phyloP scores from a whole-genome alignment of 1,140 invertebrate species.

The Pseudomyrmex dendroicus region DNA sequence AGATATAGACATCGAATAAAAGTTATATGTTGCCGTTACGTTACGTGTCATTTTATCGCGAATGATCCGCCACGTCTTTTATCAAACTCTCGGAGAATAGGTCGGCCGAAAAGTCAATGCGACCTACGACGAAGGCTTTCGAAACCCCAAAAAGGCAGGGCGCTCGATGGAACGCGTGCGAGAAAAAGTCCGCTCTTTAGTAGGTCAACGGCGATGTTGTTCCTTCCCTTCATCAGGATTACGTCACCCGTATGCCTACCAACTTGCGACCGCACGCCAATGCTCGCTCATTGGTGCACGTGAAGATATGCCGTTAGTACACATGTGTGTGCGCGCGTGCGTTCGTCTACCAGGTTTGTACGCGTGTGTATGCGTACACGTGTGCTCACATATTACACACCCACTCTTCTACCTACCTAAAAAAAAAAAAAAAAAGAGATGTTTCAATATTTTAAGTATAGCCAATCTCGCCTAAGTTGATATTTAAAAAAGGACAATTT shows the following conservation, averaged over 20 bases:
- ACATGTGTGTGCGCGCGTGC: conserved; percentile 1
- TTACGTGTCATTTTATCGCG: too few relatives aligned
- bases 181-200: conserved; percentile 74
- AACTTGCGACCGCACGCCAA: conserved; percentile 67
- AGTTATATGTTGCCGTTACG: too few relatives aligned
- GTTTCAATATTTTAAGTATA: conserved; percentile 63
- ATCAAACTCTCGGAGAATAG: conserved; percentile 22
- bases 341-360: conserved; percentile 11
- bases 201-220: conserved; percentile 77
- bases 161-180: conserved; percentile 57
- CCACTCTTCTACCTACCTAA: conserved; percentile 69
- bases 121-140: conserved; percentile 21
- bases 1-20: too few relatives aligned
- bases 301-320: conserved; percentile 57
- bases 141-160: conserved; percentile 65
- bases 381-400: conserved; percentile 20
- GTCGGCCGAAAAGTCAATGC: background rate
- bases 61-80: background rate
- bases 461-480: conserved; percentile 28
- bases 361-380: background rate
- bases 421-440: conserved; percentile 49
- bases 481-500: conserved; percentile 6
- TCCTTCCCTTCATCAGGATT: conserved; percentile 76
- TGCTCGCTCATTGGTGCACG: conserved; percentile 40
- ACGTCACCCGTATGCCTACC: conserved; percentile 69